Conservation (phyloP, 2,888 invertebrate species). For the Napeogenes sylphis region DNA sequence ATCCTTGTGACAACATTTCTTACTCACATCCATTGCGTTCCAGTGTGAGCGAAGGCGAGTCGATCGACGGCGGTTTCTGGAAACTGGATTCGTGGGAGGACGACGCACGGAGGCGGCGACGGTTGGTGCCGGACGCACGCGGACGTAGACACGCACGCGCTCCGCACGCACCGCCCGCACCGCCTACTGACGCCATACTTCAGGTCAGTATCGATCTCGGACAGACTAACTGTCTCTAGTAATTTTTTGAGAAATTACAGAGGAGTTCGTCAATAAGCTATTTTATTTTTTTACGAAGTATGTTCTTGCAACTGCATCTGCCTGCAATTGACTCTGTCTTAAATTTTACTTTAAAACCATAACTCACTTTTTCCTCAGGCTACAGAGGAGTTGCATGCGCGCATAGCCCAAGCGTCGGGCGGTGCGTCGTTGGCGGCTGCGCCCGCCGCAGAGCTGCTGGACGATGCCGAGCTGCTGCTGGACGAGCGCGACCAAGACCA, state of each 20-base stretch:
- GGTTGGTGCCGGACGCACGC: conserved; percentile 96
- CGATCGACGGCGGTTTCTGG: conserved; percentile 80
- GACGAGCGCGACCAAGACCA: conserved; percentile 94
- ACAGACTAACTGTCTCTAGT: not conserved
- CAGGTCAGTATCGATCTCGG: conserved; percentile 71
- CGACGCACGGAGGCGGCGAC: conserved; percentile 95
- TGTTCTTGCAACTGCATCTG: too few relatives aligned
- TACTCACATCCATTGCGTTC: too few relatives aligned
- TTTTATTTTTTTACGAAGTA: too few relatives aligned
- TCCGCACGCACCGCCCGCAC: conserved; percentile 87
- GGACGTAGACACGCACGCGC: conserved; percentile 95
- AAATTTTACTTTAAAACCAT: too few relatives aligned
- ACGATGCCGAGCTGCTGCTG: conserved; percentile 93
- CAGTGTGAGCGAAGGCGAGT: conserved; percentile 25
- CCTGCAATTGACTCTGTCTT: too few relatives aligned
- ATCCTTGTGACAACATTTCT: not conserved
- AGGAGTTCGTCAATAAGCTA: too few relatives aligned
- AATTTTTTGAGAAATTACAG: too few relatives aligned
- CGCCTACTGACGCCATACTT: conserved; percentile 90
- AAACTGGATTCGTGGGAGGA: conserved; percentile 99
- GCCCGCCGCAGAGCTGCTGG: conserved; percentile 90
- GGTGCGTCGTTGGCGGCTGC: conserved; percentile 83
- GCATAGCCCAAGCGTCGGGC: conserved; percentile 81
- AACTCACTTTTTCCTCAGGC: conserved; percentile 72
- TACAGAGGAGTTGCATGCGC: conserved; percentile 95